Evolutionary conservation across 2,888 invertebrate genomes (phyloP).

Genomic region (Orchesellides sinensis): DNA sequence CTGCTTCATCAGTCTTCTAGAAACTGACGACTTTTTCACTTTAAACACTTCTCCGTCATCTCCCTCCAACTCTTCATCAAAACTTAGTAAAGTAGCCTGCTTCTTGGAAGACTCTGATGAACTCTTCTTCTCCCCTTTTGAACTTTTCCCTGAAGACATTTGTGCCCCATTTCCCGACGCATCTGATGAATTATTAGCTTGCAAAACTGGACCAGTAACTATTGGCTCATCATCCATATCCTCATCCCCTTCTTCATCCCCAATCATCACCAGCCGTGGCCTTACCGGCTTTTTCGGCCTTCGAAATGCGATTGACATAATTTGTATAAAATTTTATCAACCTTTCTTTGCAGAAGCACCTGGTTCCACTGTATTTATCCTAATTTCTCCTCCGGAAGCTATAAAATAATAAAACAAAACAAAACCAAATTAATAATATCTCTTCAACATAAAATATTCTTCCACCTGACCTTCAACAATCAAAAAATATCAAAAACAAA

Average conservation of each 20-base stretch:
- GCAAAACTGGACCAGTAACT: slow-evolving; percentile 5
- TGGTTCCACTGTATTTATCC: too few species aligned
- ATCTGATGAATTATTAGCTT: background rate
- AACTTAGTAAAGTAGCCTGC: slow-evolving; percentile 63
- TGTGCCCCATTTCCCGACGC: slow-evolving; percentile 42
- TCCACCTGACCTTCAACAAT: background rate
- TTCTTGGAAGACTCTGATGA: slow-evolving; percentile 45
- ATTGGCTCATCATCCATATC: slow-evolving; percentile 72
- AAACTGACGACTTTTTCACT: slow-evolving; percentile 96
- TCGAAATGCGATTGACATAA: slow-evolving; percentile 69
- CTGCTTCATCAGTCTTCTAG: slow-evolving; percentile 91
- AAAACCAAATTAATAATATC: background rate
- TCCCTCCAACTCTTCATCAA: slow-evolving; percentile 75
- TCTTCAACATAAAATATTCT: background rate
- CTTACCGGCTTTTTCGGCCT: slow-evolving; percentile 73
- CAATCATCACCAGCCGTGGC: slow-evolving; percentile 69
- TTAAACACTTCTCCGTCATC: slow-evolving; percentile 94
- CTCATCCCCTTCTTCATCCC: slow-evolving; percentile 69
- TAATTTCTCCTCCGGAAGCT: too few species aligned
- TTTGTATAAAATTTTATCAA: too few species aligned
- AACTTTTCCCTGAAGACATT: slow-evolving; percentile 12
- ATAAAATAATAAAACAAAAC: background rate
- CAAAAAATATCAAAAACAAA: background rate
- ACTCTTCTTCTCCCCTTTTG: slow-evolving; percentile 32
- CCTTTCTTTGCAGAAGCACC: too few species aligned